Evolutionary conservation across 2,888 invertebrate genomes (phyloP), one percentile per base, ranked within the genome.

Genomic region (Polydrusus tereticollis): DNA sequence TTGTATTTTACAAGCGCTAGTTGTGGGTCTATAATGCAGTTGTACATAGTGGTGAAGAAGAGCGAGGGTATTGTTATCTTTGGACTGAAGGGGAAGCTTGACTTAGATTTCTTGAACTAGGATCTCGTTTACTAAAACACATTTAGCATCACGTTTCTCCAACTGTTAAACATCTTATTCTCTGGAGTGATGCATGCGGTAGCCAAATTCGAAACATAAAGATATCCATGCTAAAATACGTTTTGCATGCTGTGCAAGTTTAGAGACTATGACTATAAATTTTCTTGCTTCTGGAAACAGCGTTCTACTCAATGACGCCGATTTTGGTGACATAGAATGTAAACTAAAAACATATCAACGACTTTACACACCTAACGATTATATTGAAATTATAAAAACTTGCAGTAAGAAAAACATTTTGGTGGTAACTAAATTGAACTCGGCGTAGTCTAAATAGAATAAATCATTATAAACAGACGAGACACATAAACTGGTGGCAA

Each of bases 1-100:
- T 78, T 38, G 76, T 78, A 58, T 80, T 76, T 62, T 78, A 78
- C 52, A 80, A 79, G 57, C 62, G 78, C 2, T 78, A 79, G 52
- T 70, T 79, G 16, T 78, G 78, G 72, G 63, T 80, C 1, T 74
- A 79, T 69, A 80, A 79, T 66, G 58, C 73, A 29, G 78, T 76
- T 1, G 72, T 79, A 50, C 76, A 79, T 74, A 70, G 69, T 60
- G 79, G 58, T 8, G 55, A 76, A 71, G 77, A 76, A 43, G 41
- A 62, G 16, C 21, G 65, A 47, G 58, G 65, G 36, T 65, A 65
- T 55, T 71, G 59, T 41, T 66, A 71, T 50, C 52, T 68, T 36
- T 68, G 68, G 68, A 26, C 29, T 5, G 52, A 60, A 68, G 68
- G 60, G 12, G 45, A 14, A 33, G 70, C 69, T n/a, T 33, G 57